Evolutionary conservation across 2,113 vertebrate species (phyloP), one percentile per base, ranked within the genome.

Genomic region (Etheostoma cragini): DNA sequence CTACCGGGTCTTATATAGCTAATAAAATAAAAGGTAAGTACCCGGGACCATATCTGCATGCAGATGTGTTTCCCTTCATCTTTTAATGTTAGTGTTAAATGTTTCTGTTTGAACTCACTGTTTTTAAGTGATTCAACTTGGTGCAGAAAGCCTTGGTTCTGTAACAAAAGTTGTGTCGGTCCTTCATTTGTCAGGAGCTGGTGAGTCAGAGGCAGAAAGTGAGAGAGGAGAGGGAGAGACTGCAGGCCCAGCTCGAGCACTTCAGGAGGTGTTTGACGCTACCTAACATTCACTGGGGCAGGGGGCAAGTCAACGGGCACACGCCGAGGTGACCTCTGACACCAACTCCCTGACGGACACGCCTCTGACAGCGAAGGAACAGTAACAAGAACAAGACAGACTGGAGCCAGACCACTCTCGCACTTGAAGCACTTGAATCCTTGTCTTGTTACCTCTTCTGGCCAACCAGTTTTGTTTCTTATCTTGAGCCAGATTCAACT

Each of bases 191-290:
- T 24, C 92, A 99, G 98, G 98, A 99, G 77, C 81, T 99, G 88
- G 93, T 96, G 94, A 96, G 74, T 91, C 98, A 99, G 95, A 97
- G 97, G 90, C 98, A 99, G 96, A 97, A 96, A 88, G 94, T 98
- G 77, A 94, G 96, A 4, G 97, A 97, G 0, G 98, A 99, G 90
- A 93, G 97, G 56, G 98, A 98, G 89, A 94, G 96, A 82, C 96
- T 99, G 91, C 98, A 99, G 92, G 97, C 97, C 0, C 97, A 99
- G 95, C 96, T 99, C 78, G 97, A 99, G 93, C 98, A 99, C 96
- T 97, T 99, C 94, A 93, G 97, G 93, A 97, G 98, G 96, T 99
- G 98, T 96, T 95, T 99, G 96, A 97, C 96, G 50, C 91, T 99
- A 93, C 98, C 98, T 52, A 95, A 95, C 69, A 92, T 96, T 88